Evolutionary conservation across 1,140 invertebrate species (phyloP), one percentile per base, ranked within the genome.

Genomic region (Zeugodacus cucurbitae): DNA sequence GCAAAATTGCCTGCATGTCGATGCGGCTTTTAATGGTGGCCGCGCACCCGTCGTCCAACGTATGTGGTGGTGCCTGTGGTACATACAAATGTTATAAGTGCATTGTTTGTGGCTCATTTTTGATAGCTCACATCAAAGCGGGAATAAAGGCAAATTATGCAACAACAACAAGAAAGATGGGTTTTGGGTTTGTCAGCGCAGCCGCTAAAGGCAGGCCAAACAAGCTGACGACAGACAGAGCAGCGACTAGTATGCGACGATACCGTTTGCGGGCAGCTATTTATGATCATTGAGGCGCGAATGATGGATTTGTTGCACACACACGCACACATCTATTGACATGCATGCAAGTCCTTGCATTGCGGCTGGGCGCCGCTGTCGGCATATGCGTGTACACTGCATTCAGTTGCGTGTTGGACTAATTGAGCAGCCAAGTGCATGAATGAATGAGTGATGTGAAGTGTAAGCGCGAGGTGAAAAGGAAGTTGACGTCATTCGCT

Each of bases 351-450:
- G 8, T 41, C 70, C 22, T 74, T 54, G 14, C 48, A 34, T 20
- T 44, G 32, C 17, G 14, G 37, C 1, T 11, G 32, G 62, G 67
- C 67, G 14, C 34, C 67, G 11, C 67, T 11, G 14, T 32, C 4
- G 32, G 10, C 29, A 34, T 34, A 29, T 41, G 17, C 37, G 20
- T 4, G 34, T 6, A 41, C 32, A 41, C 37, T 6, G 29, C 6
- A 22, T 37, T 32, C 3, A 74, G 10, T 29, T 74, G 41, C 7
- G 74, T 82, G 74, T 48, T 82, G 74, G n/a, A 82, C 37, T 82
- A 82, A 82, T 82, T 82, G 74, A 82, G 74, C 74, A 82, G 74
- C 74, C 74, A 82, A 82, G 74, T 82, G 74, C 11, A 82, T 82
- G 74, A 82, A 29, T 48, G 58, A 54, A 82, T 82, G 74, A 82